These are phyloP conservation scores for Anguilla marmorata DNA, from an alignment of 2,797 vertebrate species.

Conservation along the genomic window DNA sequence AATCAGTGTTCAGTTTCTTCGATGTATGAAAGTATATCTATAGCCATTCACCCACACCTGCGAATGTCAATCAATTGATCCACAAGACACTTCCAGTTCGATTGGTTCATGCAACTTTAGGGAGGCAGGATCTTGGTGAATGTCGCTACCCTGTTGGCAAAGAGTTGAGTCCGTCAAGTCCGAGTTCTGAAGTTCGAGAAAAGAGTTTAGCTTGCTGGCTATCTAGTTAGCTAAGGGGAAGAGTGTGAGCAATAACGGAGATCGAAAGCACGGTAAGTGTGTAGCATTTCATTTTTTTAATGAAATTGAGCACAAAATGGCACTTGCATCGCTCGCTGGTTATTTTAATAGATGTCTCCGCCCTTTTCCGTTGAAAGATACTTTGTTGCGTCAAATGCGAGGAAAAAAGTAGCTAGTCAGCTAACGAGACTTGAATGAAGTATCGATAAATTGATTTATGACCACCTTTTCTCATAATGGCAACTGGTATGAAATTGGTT, in stretches of 20 bases:
- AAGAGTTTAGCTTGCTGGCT: background rate
- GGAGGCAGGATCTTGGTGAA: conserved; percentile 49
- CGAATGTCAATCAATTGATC: conserved; percentile 58
- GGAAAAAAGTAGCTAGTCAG: background rate
- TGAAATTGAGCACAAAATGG: background rate
- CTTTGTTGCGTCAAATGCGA: background rate
- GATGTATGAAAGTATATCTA: background rate
- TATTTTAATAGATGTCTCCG: background rate
- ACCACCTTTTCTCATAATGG: background rate
- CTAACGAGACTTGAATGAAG: background rate
- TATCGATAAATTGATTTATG: background rate
- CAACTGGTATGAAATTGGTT: background rate
- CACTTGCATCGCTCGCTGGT: background rate
- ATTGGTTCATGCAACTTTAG: conserved; percentile 53
- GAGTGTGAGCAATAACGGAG: conserved; percentile 10
- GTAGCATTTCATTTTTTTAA: background rate
- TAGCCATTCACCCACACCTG: conserved; percentile 48
- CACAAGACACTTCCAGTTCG: background rate
- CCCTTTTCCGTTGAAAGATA: conserved; percentile 24
- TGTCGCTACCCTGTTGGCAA: conserved; percentile 54
- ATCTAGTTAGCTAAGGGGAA: background rate
- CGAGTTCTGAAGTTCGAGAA: conserved; percentile 55
- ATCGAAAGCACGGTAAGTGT: conserved; percentile 52
- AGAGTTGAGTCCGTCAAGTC: conserved; percentile 33
- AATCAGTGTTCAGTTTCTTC: conserved; percentile 15